These are phyloP conservation scores for Ceryle rudis DNA, from an alignment of 2,797 vertebrate species.

Conservation along the genomic window DNA sequence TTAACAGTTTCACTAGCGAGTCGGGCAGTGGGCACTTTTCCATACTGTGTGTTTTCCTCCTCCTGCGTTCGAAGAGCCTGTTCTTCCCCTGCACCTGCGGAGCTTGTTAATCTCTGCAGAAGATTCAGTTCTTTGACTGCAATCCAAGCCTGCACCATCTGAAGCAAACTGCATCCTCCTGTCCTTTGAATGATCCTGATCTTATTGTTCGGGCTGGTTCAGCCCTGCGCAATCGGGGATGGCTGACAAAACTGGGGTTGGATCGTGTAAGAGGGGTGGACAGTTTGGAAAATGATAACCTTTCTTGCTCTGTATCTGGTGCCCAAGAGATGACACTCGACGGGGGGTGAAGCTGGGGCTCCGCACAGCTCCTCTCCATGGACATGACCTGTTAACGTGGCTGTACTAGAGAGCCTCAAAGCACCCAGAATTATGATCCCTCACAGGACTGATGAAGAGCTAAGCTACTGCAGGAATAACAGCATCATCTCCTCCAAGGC, in stretches of 20 bases:
- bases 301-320: background rate
- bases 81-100: conserved; percentile 68
- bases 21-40: conserved; percentile 48
- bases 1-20: conserved; percentile 30
- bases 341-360: background rate
- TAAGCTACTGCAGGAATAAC: background rate
- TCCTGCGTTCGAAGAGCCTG: conserved; percentile 43
- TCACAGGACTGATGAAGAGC: background rate
- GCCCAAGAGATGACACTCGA: background rate
- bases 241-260: background rate
- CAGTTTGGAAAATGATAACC: background rate
- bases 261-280: background rate
- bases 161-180: conserved; percentile 26
- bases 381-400: background rate
- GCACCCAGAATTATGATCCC: background rate
- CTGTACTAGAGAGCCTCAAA: background rate
- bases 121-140: conserved; percentile 56
- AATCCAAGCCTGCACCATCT: conserved; percentile 47
- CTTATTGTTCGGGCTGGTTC: background rate
- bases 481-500: rapidly evolving
- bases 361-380: rapidly evolving
- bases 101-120: conserved; percentile 65
- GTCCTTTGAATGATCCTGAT: conserved; percentile 11
- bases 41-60: conserved; percentile 58
- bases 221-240: background rate